These are phyloP conservation scores for Caenorhabditis japonica DNA, from an alignment of 2,888 invertebrate genomes.

Conservation along the genomic window DNA sequence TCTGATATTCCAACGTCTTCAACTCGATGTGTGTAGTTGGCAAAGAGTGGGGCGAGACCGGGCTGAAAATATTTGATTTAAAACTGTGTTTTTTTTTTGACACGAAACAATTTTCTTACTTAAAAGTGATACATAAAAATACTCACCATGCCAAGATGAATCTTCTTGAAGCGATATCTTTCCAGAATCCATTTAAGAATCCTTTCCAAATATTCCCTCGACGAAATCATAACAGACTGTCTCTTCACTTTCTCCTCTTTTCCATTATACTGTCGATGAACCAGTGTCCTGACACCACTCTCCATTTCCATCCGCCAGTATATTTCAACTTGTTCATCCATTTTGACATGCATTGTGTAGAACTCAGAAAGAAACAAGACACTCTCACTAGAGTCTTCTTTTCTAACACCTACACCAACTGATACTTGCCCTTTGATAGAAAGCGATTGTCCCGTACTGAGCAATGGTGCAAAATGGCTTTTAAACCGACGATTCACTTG, in stretches of 20 bases:
- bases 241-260: not conserved
- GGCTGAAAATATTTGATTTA: conserved; percentile 11
- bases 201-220: conserved; percentile 21
- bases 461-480: not conserved
- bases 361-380: conserved; percentile 44
- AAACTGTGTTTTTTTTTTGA: no score
- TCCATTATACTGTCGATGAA: conserved; percentile 16
- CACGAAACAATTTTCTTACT: no score
- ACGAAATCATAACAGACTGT: conserved; percentile 2
- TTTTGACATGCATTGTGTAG: conserved; percentile 27
- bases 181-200: conserved; percentile 21
- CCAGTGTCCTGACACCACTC: conserved; percentile 29
- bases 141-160: conserved; percentile 44
- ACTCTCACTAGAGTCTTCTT: not conserved
- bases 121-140: no score
- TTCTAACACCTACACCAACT: conserved; percentile 35
- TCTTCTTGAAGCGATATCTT: conserved; percentile 23
- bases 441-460: not conserved
- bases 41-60: conserved; percentile 19
- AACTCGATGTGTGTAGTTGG: conserved; percentile 5
- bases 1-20: conserved; percentile 27
- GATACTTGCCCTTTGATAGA: conserved; percentile 34
- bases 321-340: conserved; percentile 20
- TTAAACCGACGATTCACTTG: conserved; percentile 25
- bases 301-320: conserved; percentile 22